Percentiles rank a stretch among this genome's conserved stretches.
Conservation (phyloP, 2,888 invertebrate species). For the Agriopis leucophaearia region DNA sequence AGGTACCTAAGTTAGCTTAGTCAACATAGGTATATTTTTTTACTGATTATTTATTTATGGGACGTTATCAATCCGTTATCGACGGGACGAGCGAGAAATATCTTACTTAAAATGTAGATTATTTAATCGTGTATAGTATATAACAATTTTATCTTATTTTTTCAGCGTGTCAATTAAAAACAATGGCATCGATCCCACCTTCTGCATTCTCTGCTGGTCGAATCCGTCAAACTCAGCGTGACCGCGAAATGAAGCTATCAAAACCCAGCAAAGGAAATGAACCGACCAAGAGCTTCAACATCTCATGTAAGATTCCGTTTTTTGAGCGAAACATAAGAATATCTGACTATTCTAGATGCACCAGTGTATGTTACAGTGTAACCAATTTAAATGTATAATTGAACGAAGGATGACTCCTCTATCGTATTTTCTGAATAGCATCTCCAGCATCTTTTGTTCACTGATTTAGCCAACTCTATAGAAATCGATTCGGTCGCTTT, state of each 20-base stretch:
- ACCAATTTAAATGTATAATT: too few species aligned
- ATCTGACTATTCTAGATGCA: too few species aligned
- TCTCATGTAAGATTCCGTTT: conserved; percentile 63
- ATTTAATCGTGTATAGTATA: background rate
- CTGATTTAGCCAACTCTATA: too few species aligned
- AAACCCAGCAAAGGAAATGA: conserved; percentile 78
- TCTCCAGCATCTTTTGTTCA: too few species aligned
- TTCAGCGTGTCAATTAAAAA: conserved; percentile 75
- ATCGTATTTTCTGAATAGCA: too few species aligned
- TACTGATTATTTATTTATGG: background rate
- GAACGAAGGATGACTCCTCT: too few species aligned
- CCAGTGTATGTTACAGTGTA: too few species aligned
- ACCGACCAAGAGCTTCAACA: conserved; percentile 71
- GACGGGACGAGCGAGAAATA: background rate
- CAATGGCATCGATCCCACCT: conserved; percentile 92
- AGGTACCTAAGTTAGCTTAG: too few species aligned
- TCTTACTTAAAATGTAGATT: background rate
- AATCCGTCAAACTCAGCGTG: conserved; percentile 87
- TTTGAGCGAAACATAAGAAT: background rate
- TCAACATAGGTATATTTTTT: background rate
- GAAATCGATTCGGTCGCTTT: too few species aligned
- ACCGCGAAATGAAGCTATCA: conserved; percentile 83
- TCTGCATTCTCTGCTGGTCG: conserved; percentile 91
- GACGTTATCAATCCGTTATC: conserved; percentile 26
- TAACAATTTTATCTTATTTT: conserved; percentile 36